Base-by-base conservation (phyloP, 30 jellyfish, hydroid and myxozoan genomes). In the Euphysa ruthae region DNA sequence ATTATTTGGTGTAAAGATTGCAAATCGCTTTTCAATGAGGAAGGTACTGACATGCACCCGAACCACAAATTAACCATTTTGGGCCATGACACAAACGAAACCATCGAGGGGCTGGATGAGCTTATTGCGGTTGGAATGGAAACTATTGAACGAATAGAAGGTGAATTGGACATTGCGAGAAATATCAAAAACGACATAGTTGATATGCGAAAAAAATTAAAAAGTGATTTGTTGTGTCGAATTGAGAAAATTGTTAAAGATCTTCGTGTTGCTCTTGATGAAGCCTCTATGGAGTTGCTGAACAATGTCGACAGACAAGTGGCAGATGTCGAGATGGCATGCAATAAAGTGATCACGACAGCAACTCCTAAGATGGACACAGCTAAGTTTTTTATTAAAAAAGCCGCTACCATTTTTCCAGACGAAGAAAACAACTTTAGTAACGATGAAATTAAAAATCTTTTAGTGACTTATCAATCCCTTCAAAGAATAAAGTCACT, bases 231-330 rank as follows among this genome's bases (percentile, higher is more conserved):
- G 12, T 2, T 34, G 1, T 21, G 21, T n/a, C 74, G 80, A n/a
- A 49, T 68, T 43, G 80, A 68, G 14, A 46, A 31, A 0, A 68
- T 68, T 7, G 71, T 68, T 21, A 44, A 68, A 43, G 80, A 68
- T 68, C n/a, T 68, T 20, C 44, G 80, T 1, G 49, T 68, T 16
- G 80, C 80, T n/a, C 26, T 68, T 13, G 80, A 68, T 38, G 80
- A 68, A 6, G 73, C 44, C 3, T 21, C 80, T 10, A 68, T 52
- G 71, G n/a, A 6, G 13, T 27, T 68, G 2, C 19, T 68, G 73
- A 73, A 52, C 18, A 58, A 68, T 15, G 71, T 68, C 55, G 80
- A 68, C 13, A 68, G 49, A 14, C 29, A 68, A 49, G 80, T 43
- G 4, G 26, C 16, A 57, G 18, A 10, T 20, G 49, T 35, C 18